These are phyloP conservation scores for Frankliniella intonsa DNA, from an alignment of 2,888 invertebrate genomes.

Conservation along the genomic window DNA sequence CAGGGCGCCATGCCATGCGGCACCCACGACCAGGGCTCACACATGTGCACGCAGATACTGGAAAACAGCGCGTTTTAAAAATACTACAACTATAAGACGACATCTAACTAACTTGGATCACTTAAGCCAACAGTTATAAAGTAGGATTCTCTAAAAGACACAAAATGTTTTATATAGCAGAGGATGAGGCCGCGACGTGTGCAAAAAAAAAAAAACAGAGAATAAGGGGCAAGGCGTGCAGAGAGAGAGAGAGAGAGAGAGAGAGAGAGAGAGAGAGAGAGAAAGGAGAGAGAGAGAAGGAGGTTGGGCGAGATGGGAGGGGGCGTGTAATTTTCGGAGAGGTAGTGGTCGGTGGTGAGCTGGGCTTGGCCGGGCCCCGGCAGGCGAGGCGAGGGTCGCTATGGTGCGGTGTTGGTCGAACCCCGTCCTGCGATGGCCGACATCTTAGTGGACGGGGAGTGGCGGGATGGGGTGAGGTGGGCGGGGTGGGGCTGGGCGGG, in stretches of 20 bases:
- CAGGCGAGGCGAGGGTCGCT: conserved; percentile 1
- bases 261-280: not conserved
- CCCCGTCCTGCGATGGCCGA: not conserved
- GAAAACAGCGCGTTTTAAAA: too few species aligned
- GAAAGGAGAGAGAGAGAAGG: not conserved
- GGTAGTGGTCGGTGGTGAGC: conserved; percentile 5
- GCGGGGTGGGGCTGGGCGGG: not conserved
- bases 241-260: not conserved
- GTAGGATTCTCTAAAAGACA: too few species aligned
- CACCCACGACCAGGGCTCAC: too few species aligned
- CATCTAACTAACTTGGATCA: too few species aligned
- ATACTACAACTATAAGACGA: too few species aligned
- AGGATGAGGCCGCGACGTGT: too few species aligned
- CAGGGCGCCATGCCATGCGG: too few species aligned
- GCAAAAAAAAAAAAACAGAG: too few species aligned
- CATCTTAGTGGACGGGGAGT: conserved; percentile 5
- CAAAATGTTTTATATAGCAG: too few species aligned
- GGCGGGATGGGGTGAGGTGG: not conserved
- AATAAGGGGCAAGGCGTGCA: too few species aligned
- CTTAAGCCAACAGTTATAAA: too few species aligned
- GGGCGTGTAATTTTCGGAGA: conserved; percentile 3
- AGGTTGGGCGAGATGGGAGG: not conserved
- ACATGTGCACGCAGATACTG: too few species aligned
- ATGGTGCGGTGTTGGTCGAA: not conserved
- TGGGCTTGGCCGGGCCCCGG: not conserved